Evolutionary conservation across 2,888 invertebrate species (phyloP), one percentile per base, ranked within the genome.

Genomic region (Blastobasis lacticolella): DNA sequence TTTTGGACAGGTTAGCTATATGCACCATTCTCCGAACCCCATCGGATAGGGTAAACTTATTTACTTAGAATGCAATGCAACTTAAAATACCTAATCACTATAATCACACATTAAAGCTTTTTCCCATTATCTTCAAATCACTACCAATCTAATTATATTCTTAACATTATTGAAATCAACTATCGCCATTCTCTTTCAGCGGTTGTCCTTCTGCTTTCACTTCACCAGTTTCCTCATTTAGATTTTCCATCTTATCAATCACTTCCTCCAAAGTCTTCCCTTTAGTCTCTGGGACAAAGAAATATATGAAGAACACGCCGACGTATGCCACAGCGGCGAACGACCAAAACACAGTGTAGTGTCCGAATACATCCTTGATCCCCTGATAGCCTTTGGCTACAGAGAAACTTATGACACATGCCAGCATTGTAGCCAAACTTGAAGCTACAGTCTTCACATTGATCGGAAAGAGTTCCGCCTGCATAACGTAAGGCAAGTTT

Each of bases 381-480:
- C 88, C 85, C 59, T 91, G 90, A 57, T 91, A 91, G 53, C 90
- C 82, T 67, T 92, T 91, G 0, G 90, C 90, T 0, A 91, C 90
- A 5, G 84, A 55, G 58, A 92, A 91, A 41, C 90, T 90, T 47
- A 91, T 67, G 0, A 90, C 59, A 37, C 91, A 90, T 0, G 90
- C 89, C 57, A 90, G 72, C 63, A 91, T 84, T 0, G 90, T 91
- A 0, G 90, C 90, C 4, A 88, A 58, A 4, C 91, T 91, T 0
- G 91, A 90, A 0, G 92, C 92, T 0, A 86, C 78, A 0, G 90
- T 90, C 64, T 92, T 92, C 0, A 92, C 90, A 55, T 91, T 91
- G 0, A 90, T 90, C 0, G 92, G 90, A 60, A 92, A 92, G 5
- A 92, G 61, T 66, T 92, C 92, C 0, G 91, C 91, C 61, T 92